Conservation (phyloP, 1,140 invertebrate species). For the Megalopta genalis region DNA sequence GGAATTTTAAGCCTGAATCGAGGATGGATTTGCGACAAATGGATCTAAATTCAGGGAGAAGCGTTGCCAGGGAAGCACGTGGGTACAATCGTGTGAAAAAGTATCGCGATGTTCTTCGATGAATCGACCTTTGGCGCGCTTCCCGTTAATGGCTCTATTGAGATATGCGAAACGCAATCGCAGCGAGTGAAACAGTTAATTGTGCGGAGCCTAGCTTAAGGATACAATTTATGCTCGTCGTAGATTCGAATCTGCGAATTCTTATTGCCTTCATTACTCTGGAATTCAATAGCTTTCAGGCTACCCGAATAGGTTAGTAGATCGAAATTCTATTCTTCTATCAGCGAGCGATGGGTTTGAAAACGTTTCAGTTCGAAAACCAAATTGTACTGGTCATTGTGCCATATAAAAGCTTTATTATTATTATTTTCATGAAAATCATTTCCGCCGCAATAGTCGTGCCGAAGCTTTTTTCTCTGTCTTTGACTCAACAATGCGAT, state of each 20-base stretch:
- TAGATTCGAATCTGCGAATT: not conserved
- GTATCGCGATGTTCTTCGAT: conserved; percentile 27
- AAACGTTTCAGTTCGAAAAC: not conserved
- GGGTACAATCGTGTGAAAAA: conserved; percentile 5
- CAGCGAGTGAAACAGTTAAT: not conserved
- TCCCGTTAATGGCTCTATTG: conserved; percentile 8
- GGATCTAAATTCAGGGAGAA: conserved; percentile 5
- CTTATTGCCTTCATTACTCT: conserved; percentile 1
- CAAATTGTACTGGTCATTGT: not conserved
- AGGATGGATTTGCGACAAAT: not conserved
- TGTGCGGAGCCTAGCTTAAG: not conserved
- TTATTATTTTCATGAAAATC: too few species aligned
- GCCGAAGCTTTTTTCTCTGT: not conserved
- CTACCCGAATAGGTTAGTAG: conserved; percentile 1
- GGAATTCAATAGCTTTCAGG: not conserved
- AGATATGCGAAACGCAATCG: conserved; percentile 18
- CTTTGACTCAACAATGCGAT: not conserved
- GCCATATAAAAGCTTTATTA: too few species aligned
- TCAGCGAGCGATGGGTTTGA: not conserved
- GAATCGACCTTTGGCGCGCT: conserved; percentile 27
- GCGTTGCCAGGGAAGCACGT: conserved; percentile 7
- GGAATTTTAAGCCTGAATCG: too few species aligned
- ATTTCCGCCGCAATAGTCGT: not conserved
- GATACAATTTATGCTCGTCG: not conserved
- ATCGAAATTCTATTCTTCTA: conserved; percentile 2